phyloP scores from a whole-genome alignment of 2,888 invertebrate genomes.

The Malthinus flaveolus region DNA sequence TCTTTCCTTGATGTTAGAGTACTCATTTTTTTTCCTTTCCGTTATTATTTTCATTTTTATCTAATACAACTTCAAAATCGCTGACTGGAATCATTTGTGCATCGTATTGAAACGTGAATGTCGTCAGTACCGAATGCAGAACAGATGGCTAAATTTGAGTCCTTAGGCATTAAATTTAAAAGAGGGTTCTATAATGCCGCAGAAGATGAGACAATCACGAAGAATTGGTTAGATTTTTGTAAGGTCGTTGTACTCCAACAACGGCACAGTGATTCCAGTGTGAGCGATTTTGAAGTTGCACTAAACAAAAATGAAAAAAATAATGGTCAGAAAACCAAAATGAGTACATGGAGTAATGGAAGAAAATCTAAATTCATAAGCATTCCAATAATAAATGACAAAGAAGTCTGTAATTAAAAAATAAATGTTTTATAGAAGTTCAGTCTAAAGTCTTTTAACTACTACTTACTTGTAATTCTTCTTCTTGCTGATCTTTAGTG shows the following conservation, averaged over 20 bases:
- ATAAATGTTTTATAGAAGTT: too few relatives aligned
- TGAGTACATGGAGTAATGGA: too few relatives aligned
- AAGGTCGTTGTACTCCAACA: not conserved
- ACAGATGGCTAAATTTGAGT: not conserved
- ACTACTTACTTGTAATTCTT: constrained; percentile 77
- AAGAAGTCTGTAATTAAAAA: constrained; percentile 79
- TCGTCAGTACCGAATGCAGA: constrained; percentile 1
- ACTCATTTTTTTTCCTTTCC: too few relatives aligned
- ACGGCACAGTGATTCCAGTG: too few relatives aligned
- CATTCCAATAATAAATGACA: constrained; percentile 98
- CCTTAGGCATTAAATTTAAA: not conserved
- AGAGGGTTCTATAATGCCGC: constrained; percentile 1
- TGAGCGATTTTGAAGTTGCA: too few relatives aligned
- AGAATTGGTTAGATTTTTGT: constrained; percentile 8
- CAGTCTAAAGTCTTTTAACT: not conserved
- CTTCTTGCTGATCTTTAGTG: constrained; percentile 90
- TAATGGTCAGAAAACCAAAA: too few relatives aligned
- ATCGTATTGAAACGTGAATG: constrained; percentile 7
- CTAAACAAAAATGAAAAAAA: too few relatives aligned
- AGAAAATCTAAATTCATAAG: constrained; percentile 90
- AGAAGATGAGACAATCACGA: constrained; percentile 8
- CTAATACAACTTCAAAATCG: not conserved
- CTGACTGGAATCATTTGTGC: not conserved
- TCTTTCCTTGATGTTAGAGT: too few relatives aligned
- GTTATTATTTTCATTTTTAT: not conserved